phyloP scores from a whole-genome alignment of 2,888 invertebrate genomes.

The Parelbella ahira region DNA sequence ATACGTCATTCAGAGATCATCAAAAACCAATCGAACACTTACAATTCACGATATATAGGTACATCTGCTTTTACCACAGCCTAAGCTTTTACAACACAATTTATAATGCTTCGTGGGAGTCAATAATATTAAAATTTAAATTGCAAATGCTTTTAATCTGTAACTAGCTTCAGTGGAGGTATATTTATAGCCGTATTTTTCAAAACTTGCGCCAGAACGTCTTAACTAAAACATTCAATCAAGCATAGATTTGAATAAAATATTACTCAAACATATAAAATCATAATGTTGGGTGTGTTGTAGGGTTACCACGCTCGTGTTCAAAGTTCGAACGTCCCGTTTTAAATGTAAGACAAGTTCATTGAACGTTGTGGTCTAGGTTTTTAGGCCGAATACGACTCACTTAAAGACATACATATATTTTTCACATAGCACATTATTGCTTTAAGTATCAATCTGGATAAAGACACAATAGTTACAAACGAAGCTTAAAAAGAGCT shows the following conservation, averaged over 20 bases:
- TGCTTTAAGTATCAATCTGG: too few species aligned
- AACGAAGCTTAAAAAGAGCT: too few species aligned
- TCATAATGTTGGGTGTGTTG: conserved; percentile 57
- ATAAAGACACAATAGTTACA: too few species aligned
- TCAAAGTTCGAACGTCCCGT: background rate
- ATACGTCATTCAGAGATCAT: too few species aligned
- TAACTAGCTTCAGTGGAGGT: conserved; percentile 30
- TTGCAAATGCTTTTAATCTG: conserved; percentile 42
- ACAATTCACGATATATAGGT: too few species aligned
- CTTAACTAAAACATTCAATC: conserved; percentile 70
- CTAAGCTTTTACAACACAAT: conserved; percentile 11
- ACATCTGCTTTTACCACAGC: conserved; percentile 9
- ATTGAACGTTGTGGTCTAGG: too few species aligned
- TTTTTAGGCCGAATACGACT: too few species aligned
- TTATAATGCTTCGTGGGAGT: conserved; percentile 27
- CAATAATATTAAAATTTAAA: conserved; percentile 44
- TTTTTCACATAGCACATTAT: too few species aligned
- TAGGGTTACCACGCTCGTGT: conserved; percentile 11
- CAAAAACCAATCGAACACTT: too few species aligned
- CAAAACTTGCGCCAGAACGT: conserved; percentile 38
- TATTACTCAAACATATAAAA: conserved; percentile 74
- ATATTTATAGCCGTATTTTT: conserved; percentile 35
- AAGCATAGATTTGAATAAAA: conserved; percentile 75
- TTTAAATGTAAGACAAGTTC: background rate
- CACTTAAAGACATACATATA: too few species aligned